Evolutionary conservation across 2,888 invertebrate genomes (phyloP), one percentile per base, ranked within the genome.

Genomic region (Amphipyra tragopoginis): DNA sequence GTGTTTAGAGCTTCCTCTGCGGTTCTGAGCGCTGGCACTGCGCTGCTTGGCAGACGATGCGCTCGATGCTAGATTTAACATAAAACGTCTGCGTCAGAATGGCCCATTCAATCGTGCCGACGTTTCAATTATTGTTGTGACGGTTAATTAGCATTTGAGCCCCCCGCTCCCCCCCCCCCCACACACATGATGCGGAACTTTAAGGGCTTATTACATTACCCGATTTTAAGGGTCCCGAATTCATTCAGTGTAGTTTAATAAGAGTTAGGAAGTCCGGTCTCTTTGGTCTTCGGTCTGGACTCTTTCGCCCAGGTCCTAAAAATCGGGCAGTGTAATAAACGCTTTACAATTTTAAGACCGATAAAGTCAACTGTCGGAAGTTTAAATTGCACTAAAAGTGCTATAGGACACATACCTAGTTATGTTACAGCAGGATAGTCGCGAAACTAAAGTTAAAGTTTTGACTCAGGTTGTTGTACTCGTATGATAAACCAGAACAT

Each of bases 1-100:
- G 9, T 10, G 10, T 40, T 0, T 42, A 15, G 42, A 3, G 4
- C 14, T 14, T n/a, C n/a, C 8, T 2, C 14, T 13, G 13, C 40
- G 38, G 4, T 39, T 3, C 11, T n/a, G 5, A 8, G 13, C 9
- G 5, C 65, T 59, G 51, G 74, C 75, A 72, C 49, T 45, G 56
- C 57, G 26, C 50, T 64, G 73, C 59, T 72, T 76, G 77, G 81
- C 82, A 82, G 73, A 58, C 58, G 65, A 54, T 60, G 59, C 54
- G 56, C 59, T 80, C 77, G 62, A 82, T 80, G 85, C 83, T 81
- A 81, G 79, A 85, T 87, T 85, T 84, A 84, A 81, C 82, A 81
- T 82, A 73, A 75, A 81, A 80, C 76, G 75, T 11, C 57, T 69
- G 53, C 64, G 65, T 69, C 66, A 77, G 67, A 81, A 80, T 75